Evolutionary conservation across 1,140 invertebrate genomes (phyloP), one percentile per base, ranked within the genome.

Genomic region (Phenacoccus solenopsis): DNA sequence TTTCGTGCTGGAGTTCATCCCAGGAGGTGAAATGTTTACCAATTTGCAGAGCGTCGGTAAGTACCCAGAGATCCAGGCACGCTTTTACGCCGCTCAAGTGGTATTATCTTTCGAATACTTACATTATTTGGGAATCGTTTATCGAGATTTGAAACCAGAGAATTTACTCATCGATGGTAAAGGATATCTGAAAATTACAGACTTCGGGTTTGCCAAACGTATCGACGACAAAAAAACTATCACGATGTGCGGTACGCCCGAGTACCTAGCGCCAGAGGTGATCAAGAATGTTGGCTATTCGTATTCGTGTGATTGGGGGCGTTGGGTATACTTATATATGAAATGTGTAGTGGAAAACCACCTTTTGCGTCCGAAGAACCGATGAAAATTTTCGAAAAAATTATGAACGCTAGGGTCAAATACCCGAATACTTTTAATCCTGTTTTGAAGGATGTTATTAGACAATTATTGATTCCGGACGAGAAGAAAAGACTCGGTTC

Each of bases 161-260:
- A 98, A 98, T 80, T 80, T 98, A 21, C 81, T 98, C 0, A 81
- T 98, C 24, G 94, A 96, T 76, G 84, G 84, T 74, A 90, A 96
- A 74, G 96, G 96, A 0, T 95, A 98, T 79, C 81, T 98, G 71
- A 97, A 97, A 80, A 94, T 98, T 69, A 97, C 94, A 13, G 96
- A 98, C 80, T 98, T 98, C 80, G 96, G 96, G 32, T 98, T 98
- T 79, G 94, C 95, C 7, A 98, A 98, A 80, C 91, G 92, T 76
- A 79, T 98, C 21, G 86, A 86, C 5, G 94, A 98, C 80, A 87
- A 74, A 73, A 96, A 96, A 80, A 97, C 96, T 0, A 98, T 92
- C 87, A 98, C 96, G 1, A 98, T 98, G 81, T 96, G 95, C 75
- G 96, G 96, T 1, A 98, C 92, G 1, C 92, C 91, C 0, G 90